Evolutionary conservation across 1,140 invertebrate species (phyloP), one percentile per base, ranked within the genome.

Genomic region (Wiebesia pumilae): DNA sequence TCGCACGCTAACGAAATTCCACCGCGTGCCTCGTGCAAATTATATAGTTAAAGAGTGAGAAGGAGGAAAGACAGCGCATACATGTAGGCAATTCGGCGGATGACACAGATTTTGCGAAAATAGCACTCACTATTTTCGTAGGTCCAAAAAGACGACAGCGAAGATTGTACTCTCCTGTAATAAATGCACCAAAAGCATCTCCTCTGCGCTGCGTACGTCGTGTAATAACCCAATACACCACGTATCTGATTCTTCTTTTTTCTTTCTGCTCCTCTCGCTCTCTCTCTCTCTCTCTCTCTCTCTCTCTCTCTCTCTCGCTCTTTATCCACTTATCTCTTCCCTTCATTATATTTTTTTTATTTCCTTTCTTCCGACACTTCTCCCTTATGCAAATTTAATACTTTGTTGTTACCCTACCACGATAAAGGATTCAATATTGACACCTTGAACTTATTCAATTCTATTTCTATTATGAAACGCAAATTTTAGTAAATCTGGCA

Each of bases 71-170:
- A 35, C 30, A 65, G 35, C 33, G 79, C 10, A 27, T 40, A 81
- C 19, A 38, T 9, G 35, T 24, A 40, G 38, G 24, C 79, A 14
- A 65, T 81, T 27, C 58, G 58, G 30, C 35, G 21, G 81, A 83
- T 83, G 81, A 83, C 81, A 83, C 47, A 83, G 24, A 75, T 83
- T 75, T 43, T 47, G 47, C 69, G 12, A 75, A 83, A 83, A 83
- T 83, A 83, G 81, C 67, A 73, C 81, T 54, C 47, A 83, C 81
- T 83, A 83, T 83, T 83, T 83, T 83, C 19, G 81, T 83, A 35
- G 47, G 69, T 9, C 43, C 81, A 73, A 82, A 69, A 33, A 71
- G 81, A 71, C 65, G 40, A 47, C 2, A 81, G 58, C 16, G 58
- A 71, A 3, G 19, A 27, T 27, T 35, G 51, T 58, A 51, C 79